A percentile compares a stretch with the other conserved stretches of the same genome.
Evolutionary conservation across 2,797 vertebrate species (phyloP).

Genomic region (Ibycter americanus): DNA sequence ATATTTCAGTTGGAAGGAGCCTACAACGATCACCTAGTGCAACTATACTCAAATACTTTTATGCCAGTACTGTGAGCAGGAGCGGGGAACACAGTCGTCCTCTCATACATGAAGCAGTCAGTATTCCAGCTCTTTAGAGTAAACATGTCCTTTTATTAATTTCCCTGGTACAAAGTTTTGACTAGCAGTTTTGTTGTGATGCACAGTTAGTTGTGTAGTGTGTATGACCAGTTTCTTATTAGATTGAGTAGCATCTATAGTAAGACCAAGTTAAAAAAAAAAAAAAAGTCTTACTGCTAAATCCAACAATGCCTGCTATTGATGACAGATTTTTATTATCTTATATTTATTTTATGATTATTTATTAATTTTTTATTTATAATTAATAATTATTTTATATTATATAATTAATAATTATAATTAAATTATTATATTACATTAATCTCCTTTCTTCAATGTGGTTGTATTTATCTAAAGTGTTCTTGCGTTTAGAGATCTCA

Average conservation of each 20-base stretch:
- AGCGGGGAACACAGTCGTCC: neutral
- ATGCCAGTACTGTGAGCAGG: neutral
- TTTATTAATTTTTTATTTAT: no score
- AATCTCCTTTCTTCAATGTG: neutral
- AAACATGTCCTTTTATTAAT: neutral
- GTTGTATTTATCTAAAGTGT: neutral
- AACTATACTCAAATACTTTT: neutral
- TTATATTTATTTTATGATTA: no score
- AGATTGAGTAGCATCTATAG: neutral
- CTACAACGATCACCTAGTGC: neutral
- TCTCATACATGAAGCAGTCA: fast-evolving
- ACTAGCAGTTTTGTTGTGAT: neutral
- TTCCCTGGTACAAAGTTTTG: neutral
- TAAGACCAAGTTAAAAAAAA: neutral
- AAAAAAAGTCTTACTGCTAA: neutral
- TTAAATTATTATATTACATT: no score
- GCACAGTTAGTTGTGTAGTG: neutral
- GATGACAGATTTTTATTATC: neutral
- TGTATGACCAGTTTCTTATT: neutral
- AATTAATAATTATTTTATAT: no score
- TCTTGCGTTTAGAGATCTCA: neutral
- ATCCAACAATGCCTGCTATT: neutral
- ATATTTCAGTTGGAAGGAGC: neutral
- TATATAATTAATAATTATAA: no score
- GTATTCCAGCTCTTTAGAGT: neutral